Base-by-base conservation (phyloP, 2,113 vertebrate species). In the Podarcis muralis region DNA sequence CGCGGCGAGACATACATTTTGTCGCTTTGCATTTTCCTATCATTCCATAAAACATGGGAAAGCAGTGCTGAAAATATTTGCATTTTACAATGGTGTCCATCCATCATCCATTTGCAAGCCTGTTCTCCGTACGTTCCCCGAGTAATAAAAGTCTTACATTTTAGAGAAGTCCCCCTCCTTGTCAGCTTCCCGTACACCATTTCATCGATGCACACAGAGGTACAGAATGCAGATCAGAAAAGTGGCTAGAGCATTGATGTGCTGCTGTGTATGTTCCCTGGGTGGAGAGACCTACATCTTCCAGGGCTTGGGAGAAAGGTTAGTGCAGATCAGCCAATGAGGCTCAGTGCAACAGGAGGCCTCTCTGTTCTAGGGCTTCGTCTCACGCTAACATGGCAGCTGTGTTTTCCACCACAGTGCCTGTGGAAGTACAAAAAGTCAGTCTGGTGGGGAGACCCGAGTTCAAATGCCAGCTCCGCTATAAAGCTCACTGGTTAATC, bases 31-130 rank as follows among this genome's bases (percentile, higher is more conserved):
- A 87, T 75, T 71, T 81, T 43, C 91, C 87, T 59, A 90, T 37
- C 7, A 66, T 87, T 82, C 80, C 92, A 68, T 91, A 87, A 80
- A 93, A 82, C 90, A 94, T 81, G 16, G 32, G 43, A 69, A 82
- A 16, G 62, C 32, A 65, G 65, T 65, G 11, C 88, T 71, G 87
- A 89, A 90, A 4, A 88, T 91, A 92, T 92, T 92, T 92, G 90
- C 85, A 84, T 94, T 94, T 91, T 92, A 90, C 89, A 92, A 84
- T 72, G 84, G 79, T 93, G 92, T 92, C 92, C 93, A 90, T 93
- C 94, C 91, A 93, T 93, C 90, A 92, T 75, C 78, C 59, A 84
- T 89, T 93, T 92, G 89, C 79, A 90, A 92, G 74, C 87, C 90
- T 93, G 89, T 91, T 90, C 81, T 88, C 89, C 87, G 79, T 85